Evolutionary conservation across 2,797 vertebrate genomes (phyloP), one percentile per base, ranked within the genome.

Genomic region (Acrocephalus scirpaceus): DNA sequence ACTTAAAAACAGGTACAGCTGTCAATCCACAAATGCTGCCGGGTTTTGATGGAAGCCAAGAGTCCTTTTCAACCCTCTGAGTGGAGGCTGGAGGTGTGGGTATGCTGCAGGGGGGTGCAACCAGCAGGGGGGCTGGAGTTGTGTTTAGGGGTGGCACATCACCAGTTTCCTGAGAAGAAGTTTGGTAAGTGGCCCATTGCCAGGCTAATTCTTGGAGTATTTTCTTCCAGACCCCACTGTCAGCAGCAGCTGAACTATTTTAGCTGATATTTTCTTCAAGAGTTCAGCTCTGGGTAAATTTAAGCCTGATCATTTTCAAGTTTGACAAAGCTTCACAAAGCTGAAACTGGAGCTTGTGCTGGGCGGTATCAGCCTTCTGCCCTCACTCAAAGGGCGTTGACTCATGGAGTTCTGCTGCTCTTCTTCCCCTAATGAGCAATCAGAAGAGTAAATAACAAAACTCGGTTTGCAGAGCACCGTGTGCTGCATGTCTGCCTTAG

Each of bases 1-100:
- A 36, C 56, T 79, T 66, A 5, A 51, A 70, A 54, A n/a, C 16
- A 3, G 6, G 13, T 26, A 22, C 10, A 42, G 61, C 73, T 67
- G 38, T 57, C 34, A 25, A 26, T 16, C 38, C 51, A 13, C 6
- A 5, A 15, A 66, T 0, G 2, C 20, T 21, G 40, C 5, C 0
- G 0, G 4, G 11, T 29, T 84, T 58, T 5, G 2, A 5, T 2
- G 5, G 70, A 42, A 85, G 32, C 42, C 27, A 21, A 14, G 42
- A 58, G 58, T 21, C 38, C 34, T 66, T 88, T 34, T 38, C 36
- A 27, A 4, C 7, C 6, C 2, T 2, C 3, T 2, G 45, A 67
- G 44, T 2, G 13, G 16, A 48, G 54, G 23, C 47, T 60, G 70
- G 65, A 66, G 67, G 21, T 1, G 5, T 64, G 72, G 50, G 42